Evolutionary conservation across 2,888 invertebrate genomes (phyloP), one percentile per base, ranked within the genome.

Genomic region (Antheraea yamamai): DNA sequence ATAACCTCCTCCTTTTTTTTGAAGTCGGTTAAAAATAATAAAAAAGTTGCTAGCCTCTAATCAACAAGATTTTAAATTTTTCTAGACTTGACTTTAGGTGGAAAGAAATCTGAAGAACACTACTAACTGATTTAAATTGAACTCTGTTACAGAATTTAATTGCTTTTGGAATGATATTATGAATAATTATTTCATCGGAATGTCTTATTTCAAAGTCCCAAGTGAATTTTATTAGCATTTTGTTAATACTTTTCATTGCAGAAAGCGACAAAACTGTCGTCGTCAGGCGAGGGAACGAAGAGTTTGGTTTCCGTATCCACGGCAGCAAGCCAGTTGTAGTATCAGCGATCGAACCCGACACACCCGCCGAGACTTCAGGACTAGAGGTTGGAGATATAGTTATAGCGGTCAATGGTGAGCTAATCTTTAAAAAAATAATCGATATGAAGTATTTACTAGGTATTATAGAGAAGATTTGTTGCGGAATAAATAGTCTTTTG

Each of bases 321-420:
- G 99, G 99, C 47, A 98, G 98, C 76, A 98, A 98, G 85, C 99
- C 99, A 1, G 98, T 99, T n/a, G 98, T 99, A 20, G 98, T 99
- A 51, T 98, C 99, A 6, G 98, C 98, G 30, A 98, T 99, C 81
- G 99, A 99, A 92, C 97, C 98, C 58, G 98, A 98, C 81, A 99
- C 99, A 1, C 98, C 99, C 0, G 99, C 99, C 0, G 98, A 98
- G 91, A 97, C 96, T 75, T 98, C 98, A 7, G 99, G 99, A 0
- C 93, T 99, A 74, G 98, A 98, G 95, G 98, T 99, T 71, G 99
- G 99, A 51, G 99, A 99, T 88, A 98, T 99, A 78, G 97, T 99
- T 70, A 97, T 99, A 88, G 97, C 98, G 79, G 98, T 99, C 61
- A 99, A 99, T 93, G 98, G 97, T 87, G 95, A 85, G 79, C 73